Percentiles rank a stretch among this genome's conserved stretches.
Evolutionary conservation across 2,797 vertebrate genomes (phyloP).

Genomic region (Centropyge bicolor): DNA sequence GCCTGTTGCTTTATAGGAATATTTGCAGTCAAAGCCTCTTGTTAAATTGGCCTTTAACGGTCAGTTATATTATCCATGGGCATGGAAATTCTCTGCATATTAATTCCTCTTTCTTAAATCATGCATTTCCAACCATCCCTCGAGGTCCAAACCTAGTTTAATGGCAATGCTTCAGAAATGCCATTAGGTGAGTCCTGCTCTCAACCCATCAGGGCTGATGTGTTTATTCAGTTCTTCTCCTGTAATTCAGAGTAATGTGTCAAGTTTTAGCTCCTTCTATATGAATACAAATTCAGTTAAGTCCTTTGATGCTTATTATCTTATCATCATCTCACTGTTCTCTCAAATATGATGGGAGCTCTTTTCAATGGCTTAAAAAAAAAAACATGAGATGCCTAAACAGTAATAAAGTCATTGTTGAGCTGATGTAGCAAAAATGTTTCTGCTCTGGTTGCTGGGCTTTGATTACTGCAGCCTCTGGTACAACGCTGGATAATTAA

Average conservation of each 20-base stretch:
- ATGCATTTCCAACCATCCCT: conserved; percentile 21
- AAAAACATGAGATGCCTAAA: conserved; percentile 35
- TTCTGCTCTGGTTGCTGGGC: conserved; percentile 69
- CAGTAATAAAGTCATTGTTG: conserved; percentile 58
- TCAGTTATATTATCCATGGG: conserved; percentile 17
- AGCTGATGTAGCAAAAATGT: conserved; percentile 67
- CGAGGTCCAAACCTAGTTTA: conserved; percentile 19
- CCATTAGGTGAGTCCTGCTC: conserved; percentile 27
- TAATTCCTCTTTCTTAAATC: conserved; percentile 33
- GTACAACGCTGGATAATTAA: conserved; percentile 77
- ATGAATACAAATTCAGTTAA: neutral
- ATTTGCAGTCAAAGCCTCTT: conserved; percentile 6
- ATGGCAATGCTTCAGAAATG: conserved; percentile 28
- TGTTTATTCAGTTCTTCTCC: conserved; percentile 15
- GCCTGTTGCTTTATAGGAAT: conserved; percentile 28
- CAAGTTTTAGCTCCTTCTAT: neutral
- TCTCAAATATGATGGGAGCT: neutral
- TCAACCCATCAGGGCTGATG: conserved; percentile 20
- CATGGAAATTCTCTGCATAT: conserved; percentile 6
- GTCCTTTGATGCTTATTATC: neutral
- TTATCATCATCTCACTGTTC: neutral
- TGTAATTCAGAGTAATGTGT: conserved; percentile 4
- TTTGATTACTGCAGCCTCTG: conserved; percentile 73
- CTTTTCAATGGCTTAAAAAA: conserved; percentile 17
- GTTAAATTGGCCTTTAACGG: conserved; percentile 26